Base-by-base conservation (phyloP, 1,140 invertebrate species). In the Idris sp. region DNA sequence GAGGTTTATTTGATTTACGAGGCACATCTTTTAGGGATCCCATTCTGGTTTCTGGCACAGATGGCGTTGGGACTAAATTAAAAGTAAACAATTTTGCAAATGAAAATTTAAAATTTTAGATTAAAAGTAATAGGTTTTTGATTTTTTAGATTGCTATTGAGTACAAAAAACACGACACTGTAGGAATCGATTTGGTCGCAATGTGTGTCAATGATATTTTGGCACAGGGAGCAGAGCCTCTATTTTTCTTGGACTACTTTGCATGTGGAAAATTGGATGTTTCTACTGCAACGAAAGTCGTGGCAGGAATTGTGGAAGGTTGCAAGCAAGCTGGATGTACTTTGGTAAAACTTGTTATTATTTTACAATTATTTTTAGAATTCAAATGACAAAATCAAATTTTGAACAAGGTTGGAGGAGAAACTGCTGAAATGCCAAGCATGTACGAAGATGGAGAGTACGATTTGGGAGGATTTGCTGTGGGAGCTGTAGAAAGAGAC, bases 191-290 rank as follows among this genome's bases (percentile, higher is more conserved):
- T 88, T 89, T 99, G 22, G 97, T 99, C 6, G 98, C 97, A 6
- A 98, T 98, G 96, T 98, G 96, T 83, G 97, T 97, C 1, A 99
- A 99, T 88, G 97, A 99, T 86, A 92, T 99, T 38, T 87, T 99
- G 13, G 96, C 95, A 30, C 93, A 97, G 74, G 97, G 97, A 13
- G 98, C 97, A 0, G 95, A 97, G 80, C 97, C 97, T 0, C 88
- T 99, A 35, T 98, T 96, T 54, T 99, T 99, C 83, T 87, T 99
- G 0, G 97, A 99, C 88, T 99, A 99, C 85, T 98, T 97, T 87
- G 96, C 97, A 7, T 96, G 95, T 83, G 95, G 97, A 2, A 89
- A 92, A 62, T 88, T 99, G 33, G 90, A 97, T 78, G 90, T 96
- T 4, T 87, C 91, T 0, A 86, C 92, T 10, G 95, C 96, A 0